phyloP scores from a whole-genome alignment of 2,888 invertebrate species.

The Spilosoma lubricipeda region DNA sequence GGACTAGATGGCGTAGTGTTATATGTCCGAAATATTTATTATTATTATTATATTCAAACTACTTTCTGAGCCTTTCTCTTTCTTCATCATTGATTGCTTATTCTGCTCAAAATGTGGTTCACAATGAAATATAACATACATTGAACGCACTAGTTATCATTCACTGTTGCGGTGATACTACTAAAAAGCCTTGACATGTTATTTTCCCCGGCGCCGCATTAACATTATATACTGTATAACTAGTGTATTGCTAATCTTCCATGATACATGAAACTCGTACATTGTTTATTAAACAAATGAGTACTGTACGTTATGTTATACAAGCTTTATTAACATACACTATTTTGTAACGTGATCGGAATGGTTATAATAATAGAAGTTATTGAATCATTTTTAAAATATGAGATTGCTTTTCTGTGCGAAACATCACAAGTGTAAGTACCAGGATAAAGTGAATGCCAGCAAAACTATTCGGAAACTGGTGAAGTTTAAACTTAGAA shows the following conservation, averaged over 20 bases:
- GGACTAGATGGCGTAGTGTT: too few relatives aligned
- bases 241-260: constrained; percentile 59
- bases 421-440: neutral
- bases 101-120: neutral
- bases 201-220: constrained; percentile 57
- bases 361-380: neutral
- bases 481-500: neutral
- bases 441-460: neutral
- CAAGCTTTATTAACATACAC: neutral
- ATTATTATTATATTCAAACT: too few relatives aligned
- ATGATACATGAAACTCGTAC: constrained; percentile 46
- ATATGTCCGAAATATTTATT: too few relatives aligned
- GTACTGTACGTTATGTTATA: constrained; percentile 4
- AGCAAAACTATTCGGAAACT: neutral
- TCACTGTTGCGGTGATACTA: constrained; percentile 11
- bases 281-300: constrained; percentile 41
- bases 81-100: neutral
- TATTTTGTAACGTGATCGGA: neutral
- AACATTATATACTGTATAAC: constrained; percentile 30
- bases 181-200: constrained; percentile 51
- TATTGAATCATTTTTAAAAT: constrained; percentile 1
- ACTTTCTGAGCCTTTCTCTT: neutral
- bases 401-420: neutral
- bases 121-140: neutral
- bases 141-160: constrained; percentile 7